A percentile compares a stretch with the other conserved stretches of the same genome.
Evolutionary conservation across 2,888 invertebrate species (phyloP).

Genomic region (Salpingus planirostris): DNA sequence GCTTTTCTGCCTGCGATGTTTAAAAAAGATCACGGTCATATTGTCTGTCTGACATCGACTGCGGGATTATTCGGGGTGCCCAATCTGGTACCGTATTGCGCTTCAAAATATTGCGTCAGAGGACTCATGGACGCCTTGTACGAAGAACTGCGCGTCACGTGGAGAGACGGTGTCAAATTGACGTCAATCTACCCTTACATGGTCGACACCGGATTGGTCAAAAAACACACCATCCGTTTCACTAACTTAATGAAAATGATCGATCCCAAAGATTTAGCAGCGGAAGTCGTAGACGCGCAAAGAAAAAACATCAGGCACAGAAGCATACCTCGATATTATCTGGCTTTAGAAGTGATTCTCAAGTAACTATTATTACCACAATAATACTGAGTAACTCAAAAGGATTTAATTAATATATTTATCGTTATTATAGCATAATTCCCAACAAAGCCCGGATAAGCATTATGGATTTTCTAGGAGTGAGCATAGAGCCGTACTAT

Average conservation of each 20-base stretch:
- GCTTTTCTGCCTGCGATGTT: slow-evolving; percentile 72
- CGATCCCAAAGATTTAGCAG: slow-evolving; percentile 54
- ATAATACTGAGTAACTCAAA: too few relatives aligned
- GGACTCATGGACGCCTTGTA: slow-evolving; percentile 77
- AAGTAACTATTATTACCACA: too few relatives aligned
- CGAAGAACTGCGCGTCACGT: slow-evolving; percentile 58
- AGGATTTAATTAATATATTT: too few relatives aligned
- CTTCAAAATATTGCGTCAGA: slow-evolving; percentile 72
- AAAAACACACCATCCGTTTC: slow-evolving; percentile 65
- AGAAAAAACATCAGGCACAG: slow-evolving; percentile 52
- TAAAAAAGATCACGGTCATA: slow-evolving; percentile 63
- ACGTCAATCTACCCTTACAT: slow-evolving; percentile 84
- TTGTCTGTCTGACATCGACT: slow-evolving; percentile 68
- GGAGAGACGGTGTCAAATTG: slow-evolving; percentile 53
- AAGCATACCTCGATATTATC: slow-evolving; percentile 51
- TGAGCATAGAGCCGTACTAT: too few relatives aligned
- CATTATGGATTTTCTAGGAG: too few relatives aligned
- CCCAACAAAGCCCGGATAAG: too few relatives aligned
- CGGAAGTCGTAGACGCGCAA: slow-evolving; percentile 58
- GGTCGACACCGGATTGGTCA: slow-evolving; percentile 78
- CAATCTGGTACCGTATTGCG: slow-evolving; percentile 73
- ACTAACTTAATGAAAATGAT: slow-evolving; percentile 55
- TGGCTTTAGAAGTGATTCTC: too few relatives aligned
- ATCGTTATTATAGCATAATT: too few relatives aligned
- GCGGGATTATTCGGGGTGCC: slow-evolving; percentile 64